Evolutionary conservation across 2,113 vertebrate species (phyloP).

Genomic region (Cyanoliseus patagonus): DNA sequence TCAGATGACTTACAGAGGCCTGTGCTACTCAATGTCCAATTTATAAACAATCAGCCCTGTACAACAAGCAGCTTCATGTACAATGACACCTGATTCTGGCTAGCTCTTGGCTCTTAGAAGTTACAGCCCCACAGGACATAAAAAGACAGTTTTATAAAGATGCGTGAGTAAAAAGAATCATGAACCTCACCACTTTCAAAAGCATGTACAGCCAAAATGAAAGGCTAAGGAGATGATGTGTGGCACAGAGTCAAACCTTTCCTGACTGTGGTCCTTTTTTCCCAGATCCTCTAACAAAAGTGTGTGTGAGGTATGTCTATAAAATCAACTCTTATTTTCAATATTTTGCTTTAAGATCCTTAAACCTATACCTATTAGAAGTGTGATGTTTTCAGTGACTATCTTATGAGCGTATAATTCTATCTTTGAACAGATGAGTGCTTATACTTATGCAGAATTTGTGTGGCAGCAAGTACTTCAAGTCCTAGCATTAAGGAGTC

Average conservation of each 20-base stretch:
- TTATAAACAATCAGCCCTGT: slow-evolving; percentile 38
- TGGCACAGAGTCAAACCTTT: background rate
- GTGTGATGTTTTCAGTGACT: background rate
- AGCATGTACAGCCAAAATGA: slow-evolving; percentile 10
- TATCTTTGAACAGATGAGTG: background rate
- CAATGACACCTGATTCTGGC: slow-evolving; percentile 47
- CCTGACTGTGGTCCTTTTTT: background rate
- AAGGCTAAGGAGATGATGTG: slow-evolving; percentile 8
- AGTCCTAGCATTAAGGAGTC: background rate
- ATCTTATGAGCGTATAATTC: background rate
- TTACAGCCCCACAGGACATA: background rate
- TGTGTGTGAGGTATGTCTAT: background rate
- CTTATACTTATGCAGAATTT: background rate
- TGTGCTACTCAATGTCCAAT: slow-evolving; percentile 31
- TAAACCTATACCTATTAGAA: background rate
- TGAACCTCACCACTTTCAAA: slow-evolving; percentile 38
- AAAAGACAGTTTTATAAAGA: slow-evolving; percentile 26
- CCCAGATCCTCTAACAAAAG: background rate
- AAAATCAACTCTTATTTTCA: background rate
- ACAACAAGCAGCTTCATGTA: slow-evolving; percentile 26
- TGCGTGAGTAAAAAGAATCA: background rate
- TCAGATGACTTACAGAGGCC: slow-evolving; percentile 14
- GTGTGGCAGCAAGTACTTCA: background rate
- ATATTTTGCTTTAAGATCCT: background rate
- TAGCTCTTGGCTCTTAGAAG: background rate